Percentiles rank a stretch among this genome's conserved stretches.
Evolutionary conservation across 1,140 invertebrate genomes (phyloP).

Genomic region (Belonocnema kinseyi): DNA sequence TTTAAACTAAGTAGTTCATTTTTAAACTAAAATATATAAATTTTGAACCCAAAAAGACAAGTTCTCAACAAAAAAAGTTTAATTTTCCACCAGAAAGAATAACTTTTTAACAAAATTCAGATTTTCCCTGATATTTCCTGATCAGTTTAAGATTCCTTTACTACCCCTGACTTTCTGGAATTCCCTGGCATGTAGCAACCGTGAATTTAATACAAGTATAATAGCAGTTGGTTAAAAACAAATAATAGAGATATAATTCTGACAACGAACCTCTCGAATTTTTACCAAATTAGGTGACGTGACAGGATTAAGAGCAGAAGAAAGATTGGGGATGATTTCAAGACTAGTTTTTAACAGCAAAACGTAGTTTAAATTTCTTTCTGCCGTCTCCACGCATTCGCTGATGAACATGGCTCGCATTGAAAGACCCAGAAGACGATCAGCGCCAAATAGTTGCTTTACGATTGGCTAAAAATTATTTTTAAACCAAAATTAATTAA

Average conservation of each 20-base stretch:
- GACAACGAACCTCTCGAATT: constrained; percentile 77
- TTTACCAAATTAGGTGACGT: constrained; percentile 79
- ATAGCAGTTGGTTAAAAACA: too few species aligned
- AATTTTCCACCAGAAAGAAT: too few species aligned
- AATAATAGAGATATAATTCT: constrained; percentile 29
- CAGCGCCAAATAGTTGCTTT: constrained; percentile 78
- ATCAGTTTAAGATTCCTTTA: too few species aligned
- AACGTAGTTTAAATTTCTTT: constrained; percentile 87
- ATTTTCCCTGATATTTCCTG: too few species aligned
- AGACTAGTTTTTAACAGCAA: constrained; percentile 87
- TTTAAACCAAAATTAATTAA: neutral
- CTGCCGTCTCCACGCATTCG: constrained; percentile 79
- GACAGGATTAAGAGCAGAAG: constrained; percentile 77
- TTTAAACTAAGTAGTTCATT: too few species aligned
- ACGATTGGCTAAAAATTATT: constrained; percentile 72
- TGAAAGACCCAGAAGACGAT: constrained; percentile 79
- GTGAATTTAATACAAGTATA: too few species aligned
- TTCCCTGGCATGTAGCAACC: too few species aligned
- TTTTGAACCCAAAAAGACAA: too few species aligned
- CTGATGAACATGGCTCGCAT: constrained; percentile 77
- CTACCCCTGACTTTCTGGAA: too few species aligned
- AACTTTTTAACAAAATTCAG: too few species aligned
- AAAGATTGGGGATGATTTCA: constrained; percentile 82
- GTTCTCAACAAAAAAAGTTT: too few species aligned
- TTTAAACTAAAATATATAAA: too few species aligned